Conservation (phyloP, 2,888 invertebrate species). For the Heliconius ethilla region DNA sequence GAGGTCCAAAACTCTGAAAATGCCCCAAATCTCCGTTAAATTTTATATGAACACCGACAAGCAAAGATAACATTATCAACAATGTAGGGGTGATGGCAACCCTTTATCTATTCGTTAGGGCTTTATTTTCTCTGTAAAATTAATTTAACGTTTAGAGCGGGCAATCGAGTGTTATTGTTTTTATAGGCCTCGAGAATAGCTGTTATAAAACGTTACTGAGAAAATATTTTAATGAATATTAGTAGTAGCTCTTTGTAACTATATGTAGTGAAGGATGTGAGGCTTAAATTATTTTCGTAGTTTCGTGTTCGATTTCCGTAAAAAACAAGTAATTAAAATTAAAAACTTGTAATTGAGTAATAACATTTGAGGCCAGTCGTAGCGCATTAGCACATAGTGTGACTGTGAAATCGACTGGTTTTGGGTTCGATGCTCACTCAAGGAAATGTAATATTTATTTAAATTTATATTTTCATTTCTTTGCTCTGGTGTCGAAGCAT, state of each 20-base stretch:
- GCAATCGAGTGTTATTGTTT: conserved; percentile 1
- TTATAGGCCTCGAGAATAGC: neutral
- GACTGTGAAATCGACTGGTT: no score
- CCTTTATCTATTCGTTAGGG: neutral
- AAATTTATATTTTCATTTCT: no score
- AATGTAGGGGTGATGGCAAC: neutral
- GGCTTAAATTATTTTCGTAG: neutral
- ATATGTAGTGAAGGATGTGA: neutral
- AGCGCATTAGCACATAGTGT: no score
- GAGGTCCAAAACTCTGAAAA: no score
- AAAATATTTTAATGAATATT: conserved; percentile 13
- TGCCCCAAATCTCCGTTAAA: neutral
- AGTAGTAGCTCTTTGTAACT: neutral
- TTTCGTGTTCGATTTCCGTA: neutral
- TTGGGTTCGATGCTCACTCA: no score
- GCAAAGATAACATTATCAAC: neutral
- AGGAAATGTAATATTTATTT: no score
- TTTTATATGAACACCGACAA: neutral
- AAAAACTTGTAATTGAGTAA: no score
- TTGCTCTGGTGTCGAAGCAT: no score
- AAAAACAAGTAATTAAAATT: no score
- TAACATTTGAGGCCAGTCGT: no score
- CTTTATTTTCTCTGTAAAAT: conserved; percentile 14
- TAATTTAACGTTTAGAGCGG: neutral
- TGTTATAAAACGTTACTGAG: neutral